These are phyloP conservation scores for Colistium nudipinnis DNA, from an alignment of 2,113 vertebrate genomes.

Conservation along the genomic window DNA sequence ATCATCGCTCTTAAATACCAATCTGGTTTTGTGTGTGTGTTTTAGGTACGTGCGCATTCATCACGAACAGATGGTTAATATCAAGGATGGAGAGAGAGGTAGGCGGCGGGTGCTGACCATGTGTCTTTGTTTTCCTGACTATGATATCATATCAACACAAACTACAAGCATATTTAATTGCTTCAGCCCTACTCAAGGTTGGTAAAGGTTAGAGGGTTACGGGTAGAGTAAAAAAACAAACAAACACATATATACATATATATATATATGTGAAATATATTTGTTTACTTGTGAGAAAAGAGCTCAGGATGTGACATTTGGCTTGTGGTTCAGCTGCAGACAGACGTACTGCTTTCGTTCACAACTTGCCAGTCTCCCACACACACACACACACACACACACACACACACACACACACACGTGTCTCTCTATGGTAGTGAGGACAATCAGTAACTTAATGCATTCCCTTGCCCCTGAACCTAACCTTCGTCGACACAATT, in stretches of 20 bases:
- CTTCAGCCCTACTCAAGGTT: neutral
- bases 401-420: neutral
- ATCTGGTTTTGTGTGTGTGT: constrained; percentile 1
- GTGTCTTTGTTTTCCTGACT: constrained; percentile 31
- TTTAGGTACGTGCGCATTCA: neutral
- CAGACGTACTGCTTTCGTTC: constrained; percentile 66
- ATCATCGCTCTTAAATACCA: constrained; percentile 46
- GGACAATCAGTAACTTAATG: too few relatives aligned
- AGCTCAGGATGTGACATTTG: constrained; percentile 61
- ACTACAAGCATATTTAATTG: neutral
- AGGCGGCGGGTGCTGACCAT: constrained; percentile 23
- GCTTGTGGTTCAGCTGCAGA: constrained; percentile 66
- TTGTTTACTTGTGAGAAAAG: constrained; percentile 51
- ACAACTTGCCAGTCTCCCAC: constrained; percentile 21
- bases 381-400: neutral
- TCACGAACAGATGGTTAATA: constrained; percentile 51
- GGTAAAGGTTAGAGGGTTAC: too few relatives aligned
- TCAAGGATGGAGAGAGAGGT: constrained; percentile 23
- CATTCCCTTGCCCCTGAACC: too few relatives aligned
- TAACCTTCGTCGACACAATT: too few relatives aligned
- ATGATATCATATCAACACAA: neutral
- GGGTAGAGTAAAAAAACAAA: neutral
- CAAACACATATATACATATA: too few relatives aligned
- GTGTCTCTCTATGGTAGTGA: too few relatives aligned
- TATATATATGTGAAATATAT: constrained; percentile 6